Evolutionary conservation across 2,113 vertebrate species (phyloP), one percentile per base, ranked within the genome.

Genomic region (Nothoprocta pentlandii): DNA sequence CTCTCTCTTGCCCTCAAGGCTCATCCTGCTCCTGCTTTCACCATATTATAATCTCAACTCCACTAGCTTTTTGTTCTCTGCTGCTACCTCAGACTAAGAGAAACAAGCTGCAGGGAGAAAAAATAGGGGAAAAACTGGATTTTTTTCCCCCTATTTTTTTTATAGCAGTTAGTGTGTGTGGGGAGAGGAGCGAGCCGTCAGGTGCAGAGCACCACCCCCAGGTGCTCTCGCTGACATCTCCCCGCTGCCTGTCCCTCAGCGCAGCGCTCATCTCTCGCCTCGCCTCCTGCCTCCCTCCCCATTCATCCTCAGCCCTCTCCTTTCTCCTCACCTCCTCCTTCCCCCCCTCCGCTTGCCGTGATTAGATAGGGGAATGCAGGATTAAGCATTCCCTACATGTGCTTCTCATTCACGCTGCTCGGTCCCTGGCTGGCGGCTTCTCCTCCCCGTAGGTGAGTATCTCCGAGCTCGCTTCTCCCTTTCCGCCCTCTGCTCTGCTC

Each of bases 401-500:
- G 26, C 67, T 75, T 91, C 74, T 80, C 54, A 62, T 88, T 94
- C 95, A 87, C 82, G 67, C 53, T 1, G 0, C 56, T 92, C 61
- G 53, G 49, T 73, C 76, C 94, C 85, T 93, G 86, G 83, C 76
- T 90, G 76, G 92, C 85, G 92, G 92, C 93, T 92, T 89, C 78
- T 93, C 21, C 90, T 86, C 78, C 86, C 92, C 0, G 0, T 84
- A 93, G 92, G 93, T 97, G 76, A 95, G 93, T 94, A 69, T 89
- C 53, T 94, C 62, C 90, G 69, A 78, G 53, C 54, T 93, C 58
- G 92, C 80, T 53, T 92, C 76, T 94, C 85, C 32, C 85, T 71
- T 80, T 92, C 59, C 94, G 86, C 95, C 94, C 83, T 90, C 93
- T 95, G 84, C 26, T 90, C 84, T 64, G 66, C 41, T 94, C 67